phyloP scores from a whole-genome alignment of 2,888 invertebrate species.

The Tachina lurida region DNA sequence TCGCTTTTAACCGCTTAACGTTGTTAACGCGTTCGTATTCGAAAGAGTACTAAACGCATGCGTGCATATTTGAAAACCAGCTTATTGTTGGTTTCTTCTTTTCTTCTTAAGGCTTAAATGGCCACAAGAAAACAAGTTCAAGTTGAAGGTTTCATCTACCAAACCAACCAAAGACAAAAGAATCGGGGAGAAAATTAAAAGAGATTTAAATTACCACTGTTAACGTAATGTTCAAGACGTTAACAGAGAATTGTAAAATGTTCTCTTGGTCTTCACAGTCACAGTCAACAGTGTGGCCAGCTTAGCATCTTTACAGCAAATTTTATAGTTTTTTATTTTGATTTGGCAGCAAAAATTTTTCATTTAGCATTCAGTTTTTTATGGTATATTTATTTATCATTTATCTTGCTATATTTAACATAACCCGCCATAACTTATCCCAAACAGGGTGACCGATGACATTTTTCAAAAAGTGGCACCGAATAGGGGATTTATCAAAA shows the following conservation, averaged over 20 bases:
- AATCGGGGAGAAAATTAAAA: constrained; percentile 5
- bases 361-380: too few species aligned
- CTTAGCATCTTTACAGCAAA: too few species aligned
- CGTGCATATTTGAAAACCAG: constrained; percentile 64
- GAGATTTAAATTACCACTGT: background rate
- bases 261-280: background rate
- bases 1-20: constrained; percentile 45
- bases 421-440: too few species aligned
- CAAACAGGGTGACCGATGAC: too few species aligned
- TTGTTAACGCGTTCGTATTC: constrained; percentile 66
- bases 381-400: too few species aligned
- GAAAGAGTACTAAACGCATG: constrained; percentile 70
- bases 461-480: too few species aligned
- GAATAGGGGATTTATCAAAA: too few species aligned
- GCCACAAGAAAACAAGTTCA: constrained; percentile 66
- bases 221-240: background rate
- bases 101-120: constrained; percentile 22
- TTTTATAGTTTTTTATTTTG: too few species aligned
- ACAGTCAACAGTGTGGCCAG: background rate
- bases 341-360: too few species aligned
- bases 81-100: constrained; percentile 34
- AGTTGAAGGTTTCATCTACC: constrained; percentile 67
- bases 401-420: too few species aligned
- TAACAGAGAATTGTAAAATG: constrained; percentile 1
- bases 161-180: constrained; percentile 12